These are phyloP conservation scores for Eumerus sabulonum DNA, from an alignment of 2,888 invertebrate genomes.

Conservation along the genomic window DNA sequence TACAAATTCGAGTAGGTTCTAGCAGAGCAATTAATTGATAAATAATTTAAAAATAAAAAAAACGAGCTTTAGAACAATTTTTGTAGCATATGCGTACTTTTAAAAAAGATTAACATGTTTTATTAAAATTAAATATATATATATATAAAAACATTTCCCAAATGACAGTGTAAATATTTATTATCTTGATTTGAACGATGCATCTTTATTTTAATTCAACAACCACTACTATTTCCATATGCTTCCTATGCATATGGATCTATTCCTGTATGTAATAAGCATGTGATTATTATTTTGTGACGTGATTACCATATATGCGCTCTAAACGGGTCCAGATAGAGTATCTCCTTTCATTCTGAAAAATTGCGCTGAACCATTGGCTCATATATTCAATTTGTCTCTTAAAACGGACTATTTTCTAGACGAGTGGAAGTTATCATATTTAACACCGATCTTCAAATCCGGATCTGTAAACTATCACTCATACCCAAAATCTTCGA, in stretches of 20 bases:
- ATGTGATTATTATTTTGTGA: slow-evolving; percentile 53
- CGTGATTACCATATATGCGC: slow-evolving; percentile 2
- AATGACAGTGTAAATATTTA: slow-evolving; percentile 64
- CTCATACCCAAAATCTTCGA: too few relatives aligned
- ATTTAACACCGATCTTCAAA: too few relatives aligned
- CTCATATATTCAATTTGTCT: too few relatives aligned
- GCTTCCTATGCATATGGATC: neutral
- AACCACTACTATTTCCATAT: too few relatives aligned
- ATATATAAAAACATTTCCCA: slow-evolving; percentile 32
- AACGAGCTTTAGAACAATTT: neutral
- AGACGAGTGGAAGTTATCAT: too few relatives aligned
- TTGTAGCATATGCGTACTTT: slow-evolving; percentile 1
- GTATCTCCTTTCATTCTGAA: too few relatives aligned
- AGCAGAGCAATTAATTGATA: slow-evolving; percentile 42
- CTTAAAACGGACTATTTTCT: too few relatives aligned
- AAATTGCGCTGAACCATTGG: too few relatives aligned
- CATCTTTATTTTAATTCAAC: slow-evolving; percentile 26
- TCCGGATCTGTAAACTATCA: too few relatives aligned
- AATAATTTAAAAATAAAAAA: slow-evolving; percentile 15
- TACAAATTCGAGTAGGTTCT: slow-evolving; percentile 64
- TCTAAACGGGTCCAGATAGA: too few relatives aligned
- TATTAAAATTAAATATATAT: neutral
- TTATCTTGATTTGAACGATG: slow-evolving; percentile 32
- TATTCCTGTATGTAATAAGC: slow-evolving; percentile 40
- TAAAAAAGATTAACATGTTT: slow-evolving; percentile 5